Conservation (phyloP, 2,797 vertebrate species). For the Falco novaeseelandiae region DNA sequence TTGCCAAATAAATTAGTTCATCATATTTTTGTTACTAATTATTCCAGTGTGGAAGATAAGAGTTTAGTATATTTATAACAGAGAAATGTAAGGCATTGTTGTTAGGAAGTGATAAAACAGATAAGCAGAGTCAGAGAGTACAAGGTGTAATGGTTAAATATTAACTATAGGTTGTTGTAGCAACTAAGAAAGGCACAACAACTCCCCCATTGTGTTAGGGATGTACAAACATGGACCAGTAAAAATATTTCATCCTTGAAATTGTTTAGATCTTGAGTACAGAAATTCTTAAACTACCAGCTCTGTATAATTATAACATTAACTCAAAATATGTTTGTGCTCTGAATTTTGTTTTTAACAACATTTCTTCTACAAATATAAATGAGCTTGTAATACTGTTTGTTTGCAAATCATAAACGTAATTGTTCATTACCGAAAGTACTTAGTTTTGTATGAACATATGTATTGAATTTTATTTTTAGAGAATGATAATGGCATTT, state of each 20-base stretch:
- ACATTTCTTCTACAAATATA: neutral
- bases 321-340: neutral
- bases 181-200: neutral
- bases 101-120: neutral
- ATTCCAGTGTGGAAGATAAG: neutral
- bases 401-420: neutral
- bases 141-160: neutral
- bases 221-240: neutral
- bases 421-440: neutral
- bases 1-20: neutral
- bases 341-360: neutral
- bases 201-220: neutral
- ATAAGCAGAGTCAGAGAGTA: neutral
- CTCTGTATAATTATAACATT: neutral
- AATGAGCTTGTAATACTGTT: neutral
- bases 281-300: neutral
- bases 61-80: neutral
- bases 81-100: neutral
- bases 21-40: neutral
- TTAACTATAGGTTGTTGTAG: neutral
- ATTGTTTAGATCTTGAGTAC: neutral
- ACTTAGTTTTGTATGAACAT: neutral
- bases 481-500: constrained; percentile 88
- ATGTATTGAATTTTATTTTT: constrained; percentile 31
- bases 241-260: neutral